Base-by-base conservation (phyloP, 2,888 invertebrate species). In the Petrolisthes cinctipes region DNA sequence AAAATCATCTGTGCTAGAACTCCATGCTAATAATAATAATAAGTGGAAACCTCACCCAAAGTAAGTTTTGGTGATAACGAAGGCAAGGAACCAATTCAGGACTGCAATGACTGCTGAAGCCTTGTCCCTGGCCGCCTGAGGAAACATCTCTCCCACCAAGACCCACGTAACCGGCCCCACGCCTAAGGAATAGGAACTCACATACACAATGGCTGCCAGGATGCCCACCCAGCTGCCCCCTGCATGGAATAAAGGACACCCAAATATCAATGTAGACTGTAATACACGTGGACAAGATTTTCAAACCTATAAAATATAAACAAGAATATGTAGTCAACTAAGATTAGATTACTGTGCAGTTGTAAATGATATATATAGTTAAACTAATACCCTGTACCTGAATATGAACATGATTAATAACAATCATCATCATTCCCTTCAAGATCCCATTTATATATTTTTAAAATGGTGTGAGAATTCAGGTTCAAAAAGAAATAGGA, bases 81-180 rank as follows among this genome's bases (percentile, higher is more conserved):
- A 88, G 51, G 88, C 88, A 17, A 88, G 54, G 51, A 88, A 82
- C 88, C 88, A 88, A 56, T 88, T 88, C 17, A 82, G 82, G n/a
- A 88, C 85, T 56, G 83, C 54, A 56, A 88, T 85, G 53, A 88
- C 37, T 37, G 88, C 88, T 20, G 88, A 17, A 4, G 88, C 88
- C 57, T 88, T 85, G 54, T 85, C 88, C 20, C 88, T 75, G 4
- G 85, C 85, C 17, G 85, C 88, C 68, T 85, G 85, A 4, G 88
- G 88, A 85, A 88, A 88, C 68, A 85, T 78, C 56, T 88, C 88
- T 53, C 88, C 88, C 4, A 88, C 76, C 51, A 88, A 79, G 7
- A 88, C 88, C 81, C 82, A 88, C 4, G 88, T 88, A 20, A 88
- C 37, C n/a, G 88, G 88, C 6, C 88, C 88, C 6, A 88, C 82